Conservation (phyloP, 2,113 vertebrate genomes). For the Daubentonia madagascariensis region DNA sequence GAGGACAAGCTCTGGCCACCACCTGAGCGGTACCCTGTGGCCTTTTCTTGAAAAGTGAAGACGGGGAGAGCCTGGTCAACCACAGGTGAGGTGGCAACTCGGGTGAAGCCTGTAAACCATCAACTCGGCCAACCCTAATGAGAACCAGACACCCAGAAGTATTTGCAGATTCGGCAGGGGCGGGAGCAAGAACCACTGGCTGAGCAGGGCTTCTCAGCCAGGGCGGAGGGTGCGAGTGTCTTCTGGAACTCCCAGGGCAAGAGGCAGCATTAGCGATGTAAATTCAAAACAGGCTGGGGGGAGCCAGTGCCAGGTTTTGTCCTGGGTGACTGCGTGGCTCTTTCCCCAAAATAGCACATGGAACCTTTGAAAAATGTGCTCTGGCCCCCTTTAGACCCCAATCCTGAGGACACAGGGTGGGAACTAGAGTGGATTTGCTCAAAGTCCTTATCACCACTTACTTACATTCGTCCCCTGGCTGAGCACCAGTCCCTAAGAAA, state of each 20-base stretch:
- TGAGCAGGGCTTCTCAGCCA: not conserved
- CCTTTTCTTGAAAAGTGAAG: conserved; percentile 53
- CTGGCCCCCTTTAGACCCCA: not conserved
- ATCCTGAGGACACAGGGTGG: not conserved
- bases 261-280: not conserved
- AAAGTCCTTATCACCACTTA: not conserved
- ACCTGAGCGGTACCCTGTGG: not conserved
- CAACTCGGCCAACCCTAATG: not conserved
- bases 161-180: not conserved
- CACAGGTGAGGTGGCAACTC: conserved; percentile 37
- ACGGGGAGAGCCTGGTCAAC: not conserved
- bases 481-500: not conserved
- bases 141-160: conserved; percentile 44
- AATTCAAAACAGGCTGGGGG: not conserved
- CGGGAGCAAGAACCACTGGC: rapidly evolving
- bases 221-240: not conserved
- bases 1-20: conserved; percentile 15
- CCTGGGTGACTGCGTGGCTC: not conserved
- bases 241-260: not conserved
- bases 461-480: not conserved
- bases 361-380: not conserved
- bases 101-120: not conserved
- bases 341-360: not conserved
- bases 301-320: not conserved
- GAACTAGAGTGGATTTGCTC: not conserved